Percentiles rank a stretch among this genome's conserved stretches.
These are phyloP conservation scores for Melanophora roralis DNA, from an alignment of 2,888 invertebrate genomes.

Conservation along the genomic window DNA sequence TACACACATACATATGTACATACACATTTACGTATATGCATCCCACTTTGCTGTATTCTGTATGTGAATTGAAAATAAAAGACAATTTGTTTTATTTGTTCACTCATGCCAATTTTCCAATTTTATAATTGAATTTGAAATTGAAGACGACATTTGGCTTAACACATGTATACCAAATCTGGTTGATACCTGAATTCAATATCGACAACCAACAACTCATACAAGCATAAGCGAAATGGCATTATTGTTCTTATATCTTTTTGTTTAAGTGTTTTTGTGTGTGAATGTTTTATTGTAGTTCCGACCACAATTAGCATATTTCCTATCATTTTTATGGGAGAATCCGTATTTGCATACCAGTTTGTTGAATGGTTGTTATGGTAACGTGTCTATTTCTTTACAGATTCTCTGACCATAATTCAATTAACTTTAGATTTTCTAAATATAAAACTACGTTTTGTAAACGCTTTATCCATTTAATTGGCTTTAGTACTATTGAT, in stretches of 20 bases:
- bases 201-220: constrained; percentile 13
- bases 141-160: constrained; percentile 75
- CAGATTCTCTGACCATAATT: constrained; percentile 64
- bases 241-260: constrained; percentile 56
- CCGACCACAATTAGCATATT: constrained; percentile 64
- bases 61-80: neutral
- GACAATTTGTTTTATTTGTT: constrained; percentile 54
- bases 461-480: constrained; percentile 66
- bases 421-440: constrained; percentile 64
- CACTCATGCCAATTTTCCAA: constrained; percentile 67
- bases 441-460: constrained; percentile 41
- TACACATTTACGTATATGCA: too few relatives aligned
- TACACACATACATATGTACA: too few relatives aligned
- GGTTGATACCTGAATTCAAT: constrained; percentile 48
- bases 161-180: constrained; percentile 65
- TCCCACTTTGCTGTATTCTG: neutral
- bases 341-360: neutral
- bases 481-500: constrained; percentile 69
- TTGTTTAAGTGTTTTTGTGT: neutral
- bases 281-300: constrained; percentile 61
- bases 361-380: constrained; percentile 21
- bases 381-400: constrained; percentile 22
- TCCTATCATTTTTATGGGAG: constrained; percentile 3
- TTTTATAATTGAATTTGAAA: constrained; percentile 76
- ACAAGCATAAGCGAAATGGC: constrained; percentile 3